These are phyloP conservation scores for Torymus texanus DNA, from an alignment of 2,888 invertebrate species.

Conservation along the genomic window DNA sequence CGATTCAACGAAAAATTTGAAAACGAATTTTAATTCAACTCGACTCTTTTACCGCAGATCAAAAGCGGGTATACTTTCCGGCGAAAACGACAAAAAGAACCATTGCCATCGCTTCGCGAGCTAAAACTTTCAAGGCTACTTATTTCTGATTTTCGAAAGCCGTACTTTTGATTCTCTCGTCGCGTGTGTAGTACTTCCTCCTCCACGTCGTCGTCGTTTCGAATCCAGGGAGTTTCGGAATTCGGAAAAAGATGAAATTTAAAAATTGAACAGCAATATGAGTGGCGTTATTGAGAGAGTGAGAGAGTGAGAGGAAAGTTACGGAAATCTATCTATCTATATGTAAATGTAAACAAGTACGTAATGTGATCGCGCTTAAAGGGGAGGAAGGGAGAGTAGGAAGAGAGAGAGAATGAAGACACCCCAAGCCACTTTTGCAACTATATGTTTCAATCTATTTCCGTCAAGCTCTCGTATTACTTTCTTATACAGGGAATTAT, in stretches of 20 bases:
- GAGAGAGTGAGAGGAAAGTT: not conserved
- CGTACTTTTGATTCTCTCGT: no score
- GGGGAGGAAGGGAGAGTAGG: not conserved
- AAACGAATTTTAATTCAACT: no score
- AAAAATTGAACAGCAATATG: conserved; percentile 46
- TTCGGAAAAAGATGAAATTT: conserved; percentile 42
- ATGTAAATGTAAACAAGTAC: conserved; percentile 52
- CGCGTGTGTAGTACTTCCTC: no score
- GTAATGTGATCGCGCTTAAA: conserved; percentile 49
- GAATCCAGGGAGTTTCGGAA: conserved; percentile 5
- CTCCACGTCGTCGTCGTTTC: not conserved
- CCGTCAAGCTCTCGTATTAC: conserved; percentile 37
- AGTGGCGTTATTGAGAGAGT: not conserved
- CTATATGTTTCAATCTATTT: conserved; percentile 45
- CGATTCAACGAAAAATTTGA: no score
- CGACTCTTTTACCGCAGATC: no score
- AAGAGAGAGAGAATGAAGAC: no score
- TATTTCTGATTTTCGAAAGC: no score
- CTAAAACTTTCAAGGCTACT: no score
- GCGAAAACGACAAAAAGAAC: no score
- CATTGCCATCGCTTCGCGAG: no score
- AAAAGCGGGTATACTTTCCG: no score
- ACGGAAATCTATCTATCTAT: conserved; percentile 50
- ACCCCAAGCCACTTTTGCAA: conserved; percentile 38
- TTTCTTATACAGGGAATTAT: conserved; percentile 27